These are phyloP conservation scores for Caenorhabditis sulstoni DNA, from an alignment of 2,888 invertebrate species.

Conservation along the genomic window DNA sequence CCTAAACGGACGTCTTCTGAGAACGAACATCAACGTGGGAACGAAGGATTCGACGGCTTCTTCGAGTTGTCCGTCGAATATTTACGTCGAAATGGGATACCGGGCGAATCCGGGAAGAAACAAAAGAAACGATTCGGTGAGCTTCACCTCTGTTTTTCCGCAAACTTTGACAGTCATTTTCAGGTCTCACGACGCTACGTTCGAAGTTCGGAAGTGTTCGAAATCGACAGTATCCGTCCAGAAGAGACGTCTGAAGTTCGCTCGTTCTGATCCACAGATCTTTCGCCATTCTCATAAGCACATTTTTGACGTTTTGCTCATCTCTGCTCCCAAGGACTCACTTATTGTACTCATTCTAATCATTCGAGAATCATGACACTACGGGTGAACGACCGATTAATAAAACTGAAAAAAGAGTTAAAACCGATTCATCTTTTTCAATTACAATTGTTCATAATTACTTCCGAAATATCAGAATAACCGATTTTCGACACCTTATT, in stretches of 20 bases:
- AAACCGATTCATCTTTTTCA: too few species aligned
- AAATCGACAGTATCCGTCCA: slow-evolving; percentile 55
- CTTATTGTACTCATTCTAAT: too few species aligned
- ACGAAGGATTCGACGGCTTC: slow-evolving; percentile 31
- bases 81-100: slow-evolving; percentile 79
- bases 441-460: too few species aligned
- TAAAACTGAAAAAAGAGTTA: too few species aligned
- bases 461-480: too few species aligned
- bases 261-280: slow-evolving; percentile 4
- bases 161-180: neutral
- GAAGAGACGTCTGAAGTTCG: slow-evolving; percentile 29
- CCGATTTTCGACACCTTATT: too few species aligned
- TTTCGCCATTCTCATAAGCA: neutral
- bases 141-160: neutral
- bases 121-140: slow-evolving; percentile 57
- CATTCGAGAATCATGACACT: too few species aligned
- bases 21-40: slow-evolving; percentile 95
- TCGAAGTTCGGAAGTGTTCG: slow-evolving; percentile 46
- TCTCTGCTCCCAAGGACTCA: slow-evolving; percentile 25
- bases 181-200: slow-evolving; percentile 35
- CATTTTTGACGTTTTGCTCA: slow-evolving; percentile 30
- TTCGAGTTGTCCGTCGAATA: slow-evolving; percentile 73
- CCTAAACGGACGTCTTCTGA: slow-evolving; percentile 92
- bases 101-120: slow-evolving; percentile 72
- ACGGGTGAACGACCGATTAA: too few species aligned